Base-by-base conservation (phyloP, 2,888 invertebrate species). In the Eristalis intricaria region DNA sequence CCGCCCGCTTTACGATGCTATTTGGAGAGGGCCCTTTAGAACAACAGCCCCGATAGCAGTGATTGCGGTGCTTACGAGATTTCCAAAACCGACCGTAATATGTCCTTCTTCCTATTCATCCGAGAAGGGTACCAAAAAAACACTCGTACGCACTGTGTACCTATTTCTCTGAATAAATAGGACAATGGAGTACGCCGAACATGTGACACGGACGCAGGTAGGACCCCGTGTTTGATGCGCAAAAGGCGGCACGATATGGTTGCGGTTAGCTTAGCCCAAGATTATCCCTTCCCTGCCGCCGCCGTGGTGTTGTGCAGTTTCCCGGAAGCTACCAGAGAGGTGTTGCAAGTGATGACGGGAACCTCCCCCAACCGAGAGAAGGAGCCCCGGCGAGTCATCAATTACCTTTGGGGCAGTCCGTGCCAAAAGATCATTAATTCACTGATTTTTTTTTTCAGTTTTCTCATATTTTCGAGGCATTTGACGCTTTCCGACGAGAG, bases 1-100 rank as follows among this genome's bases (percentile, higher is more conserved):
- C 90, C 90, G 90, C 91, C 91, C 79, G 77, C 84, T 75, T 84
- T 84, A 87, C 84, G 84, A 87, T 68, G 83, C 83, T 87, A 79
- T 83, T 83, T 83, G 64, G 87, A 87, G 87, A 84, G 84, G 26
- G 84, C 66, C 70, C 79, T 73, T 77, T 32, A 50, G 69, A 73
- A 78, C 69, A 73, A 86, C 73, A 70, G 78, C 61, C 83, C 70
- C 26, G 66, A 79, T 61, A 65, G 74, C 63, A 50, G 58, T 78
- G 73, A 64, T 23, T 65, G 65, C 64, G 73, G 40, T 83, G 83
- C 78, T 75, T 78, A 79, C 66, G 81, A 85, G 65, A 71, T 86
- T 85, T 86, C 74, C 71, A 86, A 86, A 75, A 70, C 78, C 83
- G 78, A 82, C 85, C 85, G 70, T 82, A 77, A 86, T 66, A 83